Percentiles rank a stretch among this genome's conserved stretches.
These are phyloP conservation scores for Falco concolor DNA, from an alignment of 2,797 vertebrate genomes.

Conservation along the genomic window DNA sequence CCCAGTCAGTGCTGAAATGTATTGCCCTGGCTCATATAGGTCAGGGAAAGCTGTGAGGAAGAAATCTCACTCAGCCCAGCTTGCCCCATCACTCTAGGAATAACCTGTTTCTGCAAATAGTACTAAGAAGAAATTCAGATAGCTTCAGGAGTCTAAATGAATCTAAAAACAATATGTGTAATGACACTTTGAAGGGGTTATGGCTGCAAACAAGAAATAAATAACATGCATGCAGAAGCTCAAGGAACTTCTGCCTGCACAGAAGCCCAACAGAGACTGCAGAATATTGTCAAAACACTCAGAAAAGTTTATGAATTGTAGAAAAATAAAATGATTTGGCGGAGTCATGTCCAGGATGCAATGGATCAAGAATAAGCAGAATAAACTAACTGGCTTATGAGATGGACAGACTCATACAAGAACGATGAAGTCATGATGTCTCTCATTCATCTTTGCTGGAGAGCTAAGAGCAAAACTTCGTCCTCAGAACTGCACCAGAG, in stretches of 20 bases:
- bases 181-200: neutral
- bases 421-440: neutral
- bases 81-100: neutral
- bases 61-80: neutral
- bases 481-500: neutral
- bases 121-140: neutral
- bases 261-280: neutral
- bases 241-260: neutral
- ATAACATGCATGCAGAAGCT: neutral
- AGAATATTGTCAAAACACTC: neutral
- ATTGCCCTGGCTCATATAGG: neutral
- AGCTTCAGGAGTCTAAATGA: neutral
- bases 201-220: neutral
- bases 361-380: neutral
- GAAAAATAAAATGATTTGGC: neutral
- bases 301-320: neutral
- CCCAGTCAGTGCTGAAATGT: rapidly evolving
- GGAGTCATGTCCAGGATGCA: neutral
- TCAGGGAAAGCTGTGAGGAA: neutral
- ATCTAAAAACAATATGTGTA: neutral
- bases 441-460: neutral
- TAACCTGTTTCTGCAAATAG: neutral
- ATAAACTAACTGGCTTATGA: neutral
- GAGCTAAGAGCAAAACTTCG: neutral
- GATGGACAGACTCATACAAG: neutral